Conservation (phyloP, 2,797 vertebrate species). For the Tokudaia tokunoshimensis region DNA sequence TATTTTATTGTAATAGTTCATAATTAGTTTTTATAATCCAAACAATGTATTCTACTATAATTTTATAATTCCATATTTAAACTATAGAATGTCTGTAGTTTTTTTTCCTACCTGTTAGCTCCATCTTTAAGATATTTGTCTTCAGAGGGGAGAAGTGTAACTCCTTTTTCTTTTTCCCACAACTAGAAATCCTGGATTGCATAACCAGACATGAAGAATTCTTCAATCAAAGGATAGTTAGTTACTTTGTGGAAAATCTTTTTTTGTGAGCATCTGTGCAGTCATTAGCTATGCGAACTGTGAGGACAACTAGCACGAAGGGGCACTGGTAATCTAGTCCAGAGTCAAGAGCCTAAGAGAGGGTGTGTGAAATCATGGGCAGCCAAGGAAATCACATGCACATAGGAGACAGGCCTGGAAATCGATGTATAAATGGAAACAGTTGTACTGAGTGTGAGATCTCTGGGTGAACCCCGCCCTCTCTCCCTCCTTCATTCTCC, state of each 20-base stretch:
- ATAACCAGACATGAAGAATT: slow-evolving; percentile 42
- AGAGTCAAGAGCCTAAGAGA: not conserved
- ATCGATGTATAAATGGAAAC: slow-evolving; percentile 59
- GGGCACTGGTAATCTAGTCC: not conserved
- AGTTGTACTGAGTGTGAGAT: slow-evolving; percentile 58
- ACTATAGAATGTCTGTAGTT: not conserved
- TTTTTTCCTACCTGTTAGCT: not conserved
- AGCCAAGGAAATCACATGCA: slow-evolving; percentile 33
- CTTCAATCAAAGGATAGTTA: not conserved
- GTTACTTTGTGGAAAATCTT: slow-evolving; percentile 36
- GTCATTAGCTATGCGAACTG: slow-evolving; percentile 12
- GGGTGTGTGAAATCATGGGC: not conserved
- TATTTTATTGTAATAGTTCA: not conserved
- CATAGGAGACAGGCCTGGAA: slow-evolving; percentile 6
- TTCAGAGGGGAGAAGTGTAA: not conserved
- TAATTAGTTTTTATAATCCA: not conserved
- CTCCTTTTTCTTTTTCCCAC: not conserved
- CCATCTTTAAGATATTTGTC: slow-evolving; percentile 23
- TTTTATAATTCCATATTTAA: slow-evolving; percentile 18
- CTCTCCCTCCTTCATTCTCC: not conserved
- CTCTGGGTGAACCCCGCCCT: slow-evolving; percentile 24
- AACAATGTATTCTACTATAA: slow-evolving; percentile 56
- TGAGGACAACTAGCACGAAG: not conserved
- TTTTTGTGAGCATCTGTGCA: slow-evolving; percentile 41
- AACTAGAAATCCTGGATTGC: not conserved